Base-by-base conservation (phyloP, 92 coral and sea anemone species). In the Palythoa grandiflora region DNA sequence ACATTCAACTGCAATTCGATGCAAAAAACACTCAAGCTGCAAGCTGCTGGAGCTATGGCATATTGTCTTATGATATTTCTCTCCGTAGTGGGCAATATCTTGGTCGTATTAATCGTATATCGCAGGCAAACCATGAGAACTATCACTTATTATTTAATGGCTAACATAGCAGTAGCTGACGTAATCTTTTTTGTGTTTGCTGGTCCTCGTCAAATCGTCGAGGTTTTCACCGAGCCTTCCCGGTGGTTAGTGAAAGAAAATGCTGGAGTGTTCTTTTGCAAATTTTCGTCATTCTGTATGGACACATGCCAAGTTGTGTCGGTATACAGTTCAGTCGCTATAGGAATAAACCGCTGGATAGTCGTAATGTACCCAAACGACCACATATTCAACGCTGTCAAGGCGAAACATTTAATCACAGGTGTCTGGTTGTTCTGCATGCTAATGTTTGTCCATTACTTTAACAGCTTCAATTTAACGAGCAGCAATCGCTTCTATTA, bases 131-230 rank as follows among this genome's bases (percentile, higher is more conserved):
- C 52, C 71, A 79, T 79, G 84, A 60, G 38, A 44, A 59, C 73
- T 19, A 20, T 38, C 14, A 39, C 84, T 14, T 79, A 57, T 57
- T 61, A 59, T 13, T 79, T 79, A 60, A 79, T 79, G 57, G 71
- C 72, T 9, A 60, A 79, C 71, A 44, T 61, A n/a, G 84, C 84
- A 38, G 73, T 63, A 1, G 72, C 72, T 79, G 84, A 79, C 60
- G 55, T 79, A 12, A 60, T 79, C 16, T 79, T 79, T 20, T 35
- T 63, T n/a, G 12, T 79, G 39, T 63, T 61, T 37, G 47, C 84
- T n/a, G 84, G 72, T 17, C 73, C 84, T 39, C 84, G 84, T 5
- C 84, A 79, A 38, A 79, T 79, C 15, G 54, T 19, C 20, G 84
- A 79, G 13, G 54, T 79, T 37, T 79, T 79, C 54, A 59, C 84